Base-by-base conservation (phyloP, 2,113 vertebrate genomes). In the Embiotoca jacksoni region DNA sequence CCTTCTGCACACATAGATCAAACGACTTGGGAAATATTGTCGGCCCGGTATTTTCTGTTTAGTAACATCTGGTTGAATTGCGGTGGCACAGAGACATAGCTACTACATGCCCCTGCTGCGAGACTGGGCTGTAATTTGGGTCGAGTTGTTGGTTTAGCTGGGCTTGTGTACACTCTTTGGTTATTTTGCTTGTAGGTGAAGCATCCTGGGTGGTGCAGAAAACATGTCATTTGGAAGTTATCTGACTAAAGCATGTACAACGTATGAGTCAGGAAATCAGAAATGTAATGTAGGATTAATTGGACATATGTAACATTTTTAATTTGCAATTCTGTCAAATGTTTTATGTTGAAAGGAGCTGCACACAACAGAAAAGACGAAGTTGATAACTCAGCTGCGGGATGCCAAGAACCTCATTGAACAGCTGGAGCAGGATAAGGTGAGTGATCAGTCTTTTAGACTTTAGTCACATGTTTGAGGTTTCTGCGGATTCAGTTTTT, bases 401-500 rank as follows among this genome's bases (percentile, higher is more conserved):
- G 97, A 99, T 92, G 98, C 97, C 71, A 99, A 99, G 94, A 95
- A 99, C 91, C 95, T 96, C 75, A 96, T 99, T 92, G 98, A 99
- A 80, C 97, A 99, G 86, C 95, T 99, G 89, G 96, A 99, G 89
- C 98, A 99, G 93, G 98, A 99, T 94, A 99, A 99, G 96, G 98
- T 99, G 70, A 37, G 89, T 46, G 11, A 71, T 23, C 4, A 10
- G 62, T 16, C 33, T 60, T 78, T 81, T 5, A 56, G 41, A 16
- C 1, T 35, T 75, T 31, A 16, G 41, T 41, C 35, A 58, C 32
- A 11, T 47, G 37, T 71, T 69, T 81, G 61, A 80, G 49, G 56
- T 58, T 23, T 39, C 14, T 65, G 37, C 39, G 16, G 32, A 61
- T 53, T 49, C 3, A 30, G 39, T 60, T 62, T 54, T 62, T 54